Conservation (phyloP, 2,888 invertebrate species). For the Listrodromus nycthemerus region DNA sequence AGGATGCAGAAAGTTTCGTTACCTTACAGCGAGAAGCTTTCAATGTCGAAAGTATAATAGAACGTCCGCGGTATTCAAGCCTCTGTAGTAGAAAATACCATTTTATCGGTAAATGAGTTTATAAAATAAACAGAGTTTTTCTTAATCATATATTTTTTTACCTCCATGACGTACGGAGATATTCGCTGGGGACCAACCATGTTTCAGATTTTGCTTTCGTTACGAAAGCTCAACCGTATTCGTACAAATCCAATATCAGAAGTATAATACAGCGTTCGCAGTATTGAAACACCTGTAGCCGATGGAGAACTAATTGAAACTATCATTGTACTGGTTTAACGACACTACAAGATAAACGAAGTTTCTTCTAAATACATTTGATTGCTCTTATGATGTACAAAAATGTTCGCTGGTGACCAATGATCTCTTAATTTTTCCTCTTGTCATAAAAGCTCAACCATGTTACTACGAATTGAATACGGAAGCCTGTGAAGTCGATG, state of each 20-base stretch:
- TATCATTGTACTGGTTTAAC: background rate
- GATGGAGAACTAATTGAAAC: conserved; percentile 1
- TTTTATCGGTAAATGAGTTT: too few species aligned
- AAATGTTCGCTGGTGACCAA: background rate
- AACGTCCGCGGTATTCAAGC: background rate
- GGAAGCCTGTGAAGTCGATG: background rate
- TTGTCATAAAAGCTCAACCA: background rate
- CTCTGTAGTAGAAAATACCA: background rate
- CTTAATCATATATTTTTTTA: background rate
- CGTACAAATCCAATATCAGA: conserved; percentile 19
- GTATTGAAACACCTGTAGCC: background rate
- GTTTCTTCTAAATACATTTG: background rate
- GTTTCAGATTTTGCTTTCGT: too few species aligned
- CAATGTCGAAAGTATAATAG: conserved; percentile 7
- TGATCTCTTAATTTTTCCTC: background rate
- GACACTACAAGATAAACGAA: too few species aligned
- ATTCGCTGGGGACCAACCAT: background rate
- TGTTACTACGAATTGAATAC: conserved; percentile 22
- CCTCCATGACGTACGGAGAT: background rate
- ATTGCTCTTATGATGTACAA: background rate
- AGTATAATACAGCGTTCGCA: background rate
- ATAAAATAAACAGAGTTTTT: too few species aligned
- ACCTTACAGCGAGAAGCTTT: too few species aligned
- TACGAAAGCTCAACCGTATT: conserved; percentile 3
- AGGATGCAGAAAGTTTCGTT: too few species aligned